These are phyloP conservation scores for Henricia sp. DNA, from an alignment of 53 echinoderm and acorn worm genomes.

Conservation along the genomic window DNA sequence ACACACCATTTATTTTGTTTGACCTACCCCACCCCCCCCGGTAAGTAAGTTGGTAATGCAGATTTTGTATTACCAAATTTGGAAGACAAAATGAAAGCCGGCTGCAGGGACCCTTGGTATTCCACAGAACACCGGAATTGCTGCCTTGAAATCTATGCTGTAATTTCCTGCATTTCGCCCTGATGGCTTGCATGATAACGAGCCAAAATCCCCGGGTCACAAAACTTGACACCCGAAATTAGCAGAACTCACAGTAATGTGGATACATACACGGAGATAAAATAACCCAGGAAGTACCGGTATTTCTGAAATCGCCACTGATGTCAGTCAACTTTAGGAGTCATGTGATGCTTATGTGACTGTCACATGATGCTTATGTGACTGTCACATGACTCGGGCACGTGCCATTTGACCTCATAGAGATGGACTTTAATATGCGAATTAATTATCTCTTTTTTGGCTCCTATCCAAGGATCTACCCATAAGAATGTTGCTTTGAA, in stretches of 20 bases:
- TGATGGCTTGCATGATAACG: conserved; percentile 19
- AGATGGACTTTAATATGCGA: no score
- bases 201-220: no score
- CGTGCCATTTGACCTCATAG: no score
- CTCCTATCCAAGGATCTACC: no score
- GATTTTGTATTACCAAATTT: conserved; percentile 34
- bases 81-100: conserved; percentile 12
- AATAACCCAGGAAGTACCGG: background rate
- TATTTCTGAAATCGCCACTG: background rate
- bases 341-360: conserved; percentile 23
- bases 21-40: no score
- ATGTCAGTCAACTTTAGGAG: background rate
- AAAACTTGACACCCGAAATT: no score
- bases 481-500: no score
- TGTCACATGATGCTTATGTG: conserved; percentile 5
- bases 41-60: no score
- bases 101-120: conserved; percentile 7
- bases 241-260: no score
- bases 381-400: background rate
- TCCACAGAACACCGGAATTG: conserved; percentile 50
- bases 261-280: no score
- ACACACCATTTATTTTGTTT: no score
- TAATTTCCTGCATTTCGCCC: conserved; percentile 26
- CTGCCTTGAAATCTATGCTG: conserved; percentile 23
- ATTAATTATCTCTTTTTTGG: no score